Evolutionary conservation across 2,888 invertebrate species (phyloP).

Genomic region (Rhamphomyia laevipes): DNA sequence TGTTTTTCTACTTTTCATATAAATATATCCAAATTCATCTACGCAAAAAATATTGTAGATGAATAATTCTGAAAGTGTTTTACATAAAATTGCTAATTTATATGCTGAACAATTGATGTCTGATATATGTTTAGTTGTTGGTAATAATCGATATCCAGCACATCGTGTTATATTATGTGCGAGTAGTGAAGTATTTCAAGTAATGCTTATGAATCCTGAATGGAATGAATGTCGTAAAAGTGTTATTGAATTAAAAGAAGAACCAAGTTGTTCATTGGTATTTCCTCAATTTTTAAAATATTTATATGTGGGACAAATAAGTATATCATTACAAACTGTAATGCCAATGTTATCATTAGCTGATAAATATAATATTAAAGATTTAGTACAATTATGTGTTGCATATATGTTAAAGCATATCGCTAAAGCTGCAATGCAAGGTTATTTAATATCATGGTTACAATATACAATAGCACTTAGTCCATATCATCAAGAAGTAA

Average conservation of each 20-base stretch:
- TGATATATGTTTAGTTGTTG: conserved; percentile 76
- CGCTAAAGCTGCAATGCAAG: conserved; percentile 69
- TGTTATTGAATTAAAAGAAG: conserved; percentile 73
- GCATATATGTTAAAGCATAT: conserved; percentile 81
- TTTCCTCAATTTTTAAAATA: conserved; percentile 80
- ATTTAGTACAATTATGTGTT: conserved; percentile 70
- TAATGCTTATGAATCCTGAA: conserved; percentile 90
- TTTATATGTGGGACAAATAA: conserved; percentile 82
- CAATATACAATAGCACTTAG: conserved; percentile 81
- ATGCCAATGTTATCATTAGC: conserved; percentile 80
- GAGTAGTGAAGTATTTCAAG: conserved; percentile 91
- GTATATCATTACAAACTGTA: conserved; percentile 71
- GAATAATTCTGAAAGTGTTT: conserved; percentile 71
- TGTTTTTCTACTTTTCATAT: not conserved
- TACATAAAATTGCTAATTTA: conserved; percentile 69
- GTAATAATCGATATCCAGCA: conserved; percentile 69
- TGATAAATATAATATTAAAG: conserved; percentile 91
- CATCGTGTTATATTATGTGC: conserved; percentile 87
- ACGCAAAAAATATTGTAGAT: conserved; percentile 43
- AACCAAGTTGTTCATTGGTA: conserved; percentile 68
- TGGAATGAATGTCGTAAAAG: conserved; percentile 87
- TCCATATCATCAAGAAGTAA: conserved; percentile 39
- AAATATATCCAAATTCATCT: not conserved
- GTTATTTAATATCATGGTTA: conserved; percentile 78
- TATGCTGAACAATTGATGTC: conserved; percentile 82